Conservation (phyloP, 2,113 vertebrate species). For the Carassius carassius region DNA sequence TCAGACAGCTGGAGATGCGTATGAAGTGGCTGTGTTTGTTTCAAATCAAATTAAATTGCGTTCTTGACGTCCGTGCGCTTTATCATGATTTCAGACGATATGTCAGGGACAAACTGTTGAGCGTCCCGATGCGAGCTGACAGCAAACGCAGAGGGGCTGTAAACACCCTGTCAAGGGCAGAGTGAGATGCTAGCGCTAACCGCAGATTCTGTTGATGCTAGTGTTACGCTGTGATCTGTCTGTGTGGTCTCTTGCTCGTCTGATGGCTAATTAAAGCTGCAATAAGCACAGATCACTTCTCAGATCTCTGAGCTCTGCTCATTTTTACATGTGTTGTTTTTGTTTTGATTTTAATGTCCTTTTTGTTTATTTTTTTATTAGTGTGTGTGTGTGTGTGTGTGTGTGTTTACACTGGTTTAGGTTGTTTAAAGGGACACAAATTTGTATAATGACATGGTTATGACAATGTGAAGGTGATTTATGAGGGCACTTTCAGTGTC, state of each 20-base stretch:
- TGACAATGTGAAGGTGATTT: too few relatives aligned
- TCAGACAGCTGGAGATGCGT: background rate
- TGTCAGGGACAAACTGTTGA: background rate
- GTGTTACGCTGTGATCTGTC: background rate
- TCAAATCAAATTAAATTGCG: slow-evolving; percentile 48
- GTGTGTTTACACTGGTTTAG: too few relatives aligned
- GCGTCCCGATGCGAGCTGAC: background rate
- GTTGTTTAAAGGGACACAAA: too few relatives aligned
- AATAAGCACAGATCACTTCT: background rate
- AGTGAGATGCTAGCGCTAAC: background rate
- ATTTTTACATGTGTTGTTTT: background rate
- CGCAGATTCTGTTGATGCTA: background rate
- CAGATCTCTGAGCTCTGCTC: background rate
- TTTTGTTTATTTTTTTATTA: too few relatives aligned
- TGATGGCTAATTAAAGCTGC: slow-evolving; percentile 38
- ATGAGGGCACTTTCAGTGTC: too few relatives aligned
- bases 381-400: too few relatives aligned
- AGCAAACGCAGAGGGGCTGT: background rate
- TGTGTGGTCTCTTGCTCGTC: background rate
- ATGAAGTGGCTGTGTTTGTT: slow-evolving; percentile 33
- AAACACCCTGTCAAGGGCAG: slow-evolving; percentile 7
- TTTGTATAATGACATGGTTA: too few relatives aligned
- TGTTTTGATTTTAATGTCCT: background rate
- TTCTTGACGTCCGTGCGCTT: slow-evolving; percentile 31
- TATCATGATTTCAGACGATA: slow-evolving; percentile 25